Evolutionary conservation across 2,888 invertebrate genomes (phyloP), one percentile per base, ranked within the genome.

Genomic region (Bruchidius siliquastri): DNA sequence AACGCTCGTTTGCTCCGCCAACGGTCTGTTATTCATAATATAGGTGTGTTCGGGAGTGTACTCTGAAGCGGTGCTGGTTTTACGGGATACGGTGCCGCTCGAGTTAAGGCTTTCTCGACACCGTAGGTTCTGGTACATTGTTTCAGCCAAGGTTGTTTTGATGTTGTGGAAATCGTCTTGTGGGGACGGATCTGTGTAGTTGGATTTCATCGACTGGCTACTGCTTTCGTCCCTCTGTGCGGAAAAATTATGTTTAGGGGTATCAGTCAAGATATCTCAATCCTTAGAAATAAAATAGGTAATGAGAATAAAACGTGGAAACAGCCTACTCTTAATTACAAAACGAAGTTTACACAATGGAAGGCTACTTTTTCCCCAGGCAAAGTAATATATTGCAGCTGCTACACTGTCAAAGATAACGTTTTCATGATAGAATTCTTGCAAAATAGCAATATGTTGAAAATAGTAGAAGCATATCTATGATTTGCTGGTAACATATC

Each of bases 1-100:
- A 3, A 84, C 83, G 22, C 76, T 82, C 6, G 84, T 77, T 49
- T 80, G 80, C 20, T 81, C 78, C 49, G 78, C 68, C 22, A 79
- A 70, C 21, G 78, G 75, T 22, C 75, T 75, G 22, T 80, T 79
- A 74, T 84, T 83, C 8, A 81, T 81, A 49, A 83, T 81, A 73
- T 84, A 85, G 20, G 89, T 89, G 77, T 88, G 88, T 76, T 90
- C 90, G 0, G 90, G 89, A 21, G 89, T 89, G 78, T 89, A 89
- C 76, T 90, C 90, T 21, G 89, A 89, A 6, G 89, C 88, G 0
- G 90, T 89, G 80, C 89, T 89, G 0, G 90, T 89, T 80, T 90
- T 90, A n/a, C 90, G 84, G 0, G 89, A 89, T 2, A 87, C 86
- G 0, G 86, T 86, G 21, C 86, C 86, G 77, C 86, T 86, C 73